Percentiles rank a stretch among this genome's conserved stretches.
These are phyloP conservation scores for Cottus gobio DNA, from an alignment of 2,113 vertebrate genomes.

Conservation along the genomic window DNA sequence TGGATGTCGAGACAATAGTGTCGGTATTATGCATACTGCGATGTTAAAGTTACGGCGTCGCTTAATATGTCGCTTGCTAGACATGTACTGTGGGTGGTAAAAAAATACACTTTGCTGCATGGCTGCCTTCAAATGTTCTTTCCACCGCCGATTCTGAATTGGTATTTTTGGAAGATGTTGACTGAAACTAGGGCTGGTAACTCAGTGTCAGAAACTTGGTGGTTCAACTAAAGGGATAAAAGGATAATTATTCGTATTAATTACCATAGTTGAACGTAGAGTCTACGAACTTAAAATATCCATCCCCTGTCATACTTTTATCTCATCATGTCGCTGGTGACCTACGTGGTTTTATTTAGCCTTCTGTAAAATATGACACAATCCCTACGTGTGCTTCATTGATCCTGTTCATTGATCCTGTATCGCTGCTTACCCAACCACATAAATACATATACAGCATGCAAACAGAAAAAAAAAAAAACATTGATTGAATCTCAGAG, in stretches of 20 bases:
- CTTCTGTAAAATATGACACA: constrained; percentile 31
- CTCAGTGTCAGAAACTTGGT: background rate
- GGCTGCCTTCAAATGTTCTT: background rate
- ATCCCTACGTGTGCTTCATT: constrained; percentile 10
- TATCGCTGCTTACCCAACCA: constrained; percentile 15
- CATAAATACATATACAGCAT: constrained; percentile 7
- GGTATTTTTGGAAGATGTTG: background rate
- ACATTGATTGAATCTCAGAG: constrained; percentile 16
- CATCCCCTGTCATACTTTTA: background rate
- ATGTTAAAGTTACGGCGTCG: background rate
- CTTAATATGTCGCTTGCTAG: background rate
- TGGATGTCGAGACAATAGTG: constrained; percentile 26
- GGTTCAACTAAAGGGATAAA: background rate
- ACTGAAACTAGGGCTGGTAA: background rate
- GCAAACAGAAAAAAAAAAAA: background rate
- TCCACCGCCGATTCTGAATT: background rate
- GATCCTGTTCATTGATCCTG: constrained; percentile 22
- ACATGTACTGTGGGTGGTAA: background rate
- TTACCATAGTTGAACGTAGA: background rate
- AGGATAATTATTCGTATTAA: background rate
- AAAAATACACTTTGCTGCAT: background rate
- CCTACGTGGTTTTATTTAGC: background rate
- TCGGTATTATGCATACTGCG: background rate
- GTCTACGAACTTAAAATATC: background rate
- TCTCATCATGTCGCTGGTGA: background rate